Evolutionary conservation across 2,888 invertebrate species (phyloP), one percentile per base, ranked within the genome.

Genomic region (Eupsilia transversa): DNA sequence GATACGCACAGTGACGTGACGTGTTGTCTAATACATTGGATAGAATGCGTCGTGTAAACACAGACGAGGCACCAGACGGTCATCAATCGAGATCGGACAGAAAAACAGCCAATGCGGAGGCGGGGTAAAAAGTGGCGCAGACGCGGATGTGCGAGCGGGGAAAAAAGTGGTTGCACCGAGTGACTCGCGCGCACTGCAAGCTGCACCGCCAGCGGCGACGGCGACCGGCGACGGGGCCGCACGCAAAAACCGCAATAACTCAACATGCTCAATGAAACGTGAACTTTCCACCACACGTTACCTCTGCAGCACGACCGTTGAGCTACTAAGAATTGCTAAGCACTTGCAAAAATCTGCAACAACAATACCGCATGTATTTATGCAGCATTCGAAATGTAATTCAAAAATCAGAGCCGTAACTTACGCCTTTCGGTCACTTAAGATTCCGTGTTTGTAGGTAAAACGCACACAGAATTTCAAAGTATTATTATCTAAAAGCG

Each of bases 41-140:
- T 87, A 77, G 80, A 83, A 66, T 80, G 71, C 78, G 82, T 84
- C 74, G 81, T 83, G 92, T 93, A 93, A 92, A 93, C 91, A 94
- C 91, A 93, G 90, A 92, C 89, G 80, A 74, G 86, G 74, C 85
- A 78, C 86, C 92, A 94, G 94, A 94, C 94, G 91, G 91, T 89
- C 91, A 93, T 94, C 93, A 94, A 92, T 94, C 92, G 93, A 91
- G 90, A 90, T 87, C 86, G 88, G 80, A 80, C 86, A 93, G 92
- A 95, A 95, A 95, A 94, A 94, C 92, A 87, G 79, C 87, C 88
- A 90, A 90, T 88, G 91, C 86, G 86, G 86, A 88, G 89, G 89
- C 87, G 89, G 86, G 82, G 91, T 91, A 94, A 95, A 95, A 95
- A 95, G 92, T 91, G 84, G 93, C 89, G 89, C 92, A 91, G 93